A percentile compares a stretch with the other conserved stretches of the same genome.
Evolutionary conservation across 2,113 vertebrate species (phyloP).

Genomic region (Dipodomys spectabilis): DNA sequence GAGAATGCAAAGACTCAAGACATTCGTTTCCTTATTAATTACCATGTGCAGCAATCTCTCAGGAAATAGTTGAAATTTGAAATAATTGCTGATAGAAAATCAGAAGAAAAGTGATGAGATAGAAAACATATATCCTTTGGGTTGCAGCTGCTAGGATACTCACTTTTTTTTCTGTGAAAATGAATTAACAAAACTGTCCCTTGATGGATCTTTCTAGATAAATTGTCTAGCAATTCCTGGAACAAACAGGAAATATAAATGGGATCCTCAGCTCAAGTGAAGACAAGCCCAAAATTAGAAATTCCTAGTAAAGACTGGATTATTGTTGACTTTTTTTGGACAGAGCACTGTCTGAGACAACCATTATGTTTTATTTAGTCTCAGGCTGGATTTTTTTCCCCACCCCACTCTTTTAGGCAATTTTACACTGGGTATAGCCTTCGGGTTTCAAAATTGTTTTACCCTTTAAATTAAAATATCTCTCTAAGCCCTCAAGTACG

Average conservation of each 20-base stretch:
- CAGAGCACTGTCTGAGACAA: not conserved
- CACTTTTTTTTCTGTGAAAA: not conserved
- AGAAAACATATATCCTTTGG: not conserved
- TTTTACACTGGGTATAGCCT: not conserved
- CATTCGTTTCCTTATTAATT: constrained; percentile 32
- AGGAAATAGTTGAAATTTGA: not conserved
- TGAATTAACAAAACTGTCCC: not conserved
- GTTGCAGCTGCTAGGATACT: not conserved
- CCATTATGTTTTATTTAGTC: not conserved
- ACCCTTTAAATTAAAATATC: not conserved
- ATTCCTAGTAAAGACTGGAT: not conserved
- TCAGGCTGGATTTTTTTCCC: not conserved
- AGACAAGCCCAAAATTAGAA: not conserved
- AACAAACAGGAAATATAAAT: not conserved
- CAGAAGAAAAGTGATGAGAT: not conserved
- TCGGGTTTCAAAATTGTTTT: not conserved
- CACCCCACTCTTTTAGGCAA: not conserved
- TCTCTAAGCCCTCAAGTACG: not conserved
- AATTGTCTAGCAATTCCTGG: not conserved
- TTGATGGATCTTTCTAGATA: not conserved
- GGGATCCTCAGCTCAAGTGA: not conserved
- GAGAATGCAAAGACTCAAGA: not conserved
- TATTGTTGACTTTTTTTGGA: not conserved
- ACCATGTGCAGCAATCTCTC: not conserved
- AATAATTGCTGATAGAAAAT: constrained; percentile 15